phyloP scores from a whole-genome alignment of 2,888 invertebrate genomes.

The Drosophila multiciliata region DNA sequence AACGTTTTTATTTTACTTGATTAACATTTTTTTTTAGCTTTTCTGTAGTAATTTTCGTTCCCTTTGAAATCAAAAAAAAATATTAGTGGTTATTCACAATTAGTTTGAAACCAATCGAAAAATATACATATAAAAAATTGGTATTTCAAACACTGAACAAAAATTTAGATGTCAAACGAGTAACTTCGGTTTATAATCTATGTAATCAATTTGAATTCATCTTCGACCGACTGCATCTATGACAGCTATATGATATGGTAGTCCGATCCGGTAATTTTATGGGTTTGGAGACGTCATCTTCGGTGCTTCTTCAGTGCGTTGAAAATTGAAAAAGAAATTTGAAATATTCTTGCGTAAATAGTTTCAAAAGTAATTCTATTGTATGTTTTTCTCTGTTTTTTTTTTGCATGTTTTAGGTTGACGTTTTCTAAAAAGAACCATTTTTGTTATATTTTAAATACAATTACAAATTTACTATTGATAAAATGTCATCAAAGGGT shows the following conservation, averaged over 20 bases:
- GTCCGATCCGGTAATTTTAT: not conserved
- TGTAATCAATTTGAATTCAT: not conserved
- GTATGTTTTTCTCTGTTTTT: too few relatives aligned
- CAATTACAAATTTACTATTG: not conserved
- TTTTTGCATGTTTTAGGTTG: too few relatives aligned
- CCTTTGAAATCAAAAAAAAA: not conserved
- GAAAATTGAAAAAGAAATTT: not conserved
- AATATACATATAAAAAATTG: not conserved
- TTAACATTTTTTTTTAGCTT: not conserved
- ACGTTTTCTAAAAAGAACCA: not conserved
- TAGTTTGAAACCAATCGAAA: not conserved
- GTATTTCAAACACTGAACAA: not conserved
- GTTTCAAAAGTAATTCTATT: too few relatives aligned
- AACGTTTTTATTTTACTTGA: not conserved
- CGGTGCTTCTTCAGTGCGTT: not conserved
- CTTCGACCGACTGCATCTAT: not conserved
- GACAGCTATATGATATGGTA: not conserved
- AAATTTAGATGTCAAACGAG: too few relatives aligned
- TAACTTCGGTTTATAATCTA: not conserved
- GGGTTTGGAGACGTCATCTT: not conserved
- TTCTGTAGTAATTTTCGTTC: not conserved
- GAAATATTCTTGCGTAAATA: not conserved
- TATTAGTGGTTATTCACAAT: not conserved
- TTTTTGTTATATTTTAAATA: not conserved
- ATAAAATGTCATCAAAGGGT: not conserved